A percentile compares a stretch with the other conserved stretches of the same genome.
Conservation (phyloP, 1,140 invertebrate genomes). For the Drosophila littoralis region DNA sequence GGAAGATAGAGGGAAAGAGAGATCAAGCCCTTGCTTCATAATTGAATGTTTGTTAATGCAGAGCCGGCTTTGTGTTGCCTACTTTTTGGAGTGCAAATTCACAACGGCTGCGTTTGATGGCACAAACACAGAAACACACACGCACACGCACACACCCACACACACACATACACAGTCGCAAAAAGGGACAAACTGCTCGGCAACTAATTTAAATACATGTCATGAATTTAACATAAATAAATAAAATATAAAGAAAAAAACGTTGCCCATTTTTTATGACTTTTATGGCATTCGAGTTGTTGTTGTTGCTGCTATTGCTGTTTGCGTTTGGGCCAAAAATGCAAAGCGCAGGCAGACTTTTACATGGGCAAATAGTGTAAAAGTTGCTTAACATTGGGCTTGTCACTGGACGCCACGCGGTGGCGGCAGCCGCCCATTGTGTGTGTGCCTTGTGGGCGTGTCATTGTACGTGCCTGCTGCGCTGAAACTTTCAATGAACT, state of each 20-base stretch:
- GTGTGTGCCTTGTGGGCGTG: slow-evolving; percentile 17
- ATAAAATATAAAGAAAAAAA: slow-evolving; percentile 39
- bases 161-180: slow-evolving; percentile 17
- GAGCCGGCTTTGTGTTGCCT: slow-evolving; percentile 46
- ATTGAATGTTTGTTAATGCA: slow-evolving; percentile 76
- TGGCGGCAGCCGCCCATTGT: no score
- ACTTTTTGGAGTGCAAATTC: slow-evolving; percentile 41
- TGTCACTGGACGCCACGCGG: slow-evolving; percentile 13
- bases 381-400: slow-evolving; percentile 38
- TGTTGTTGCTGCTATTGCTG: slow-evolving; percentile 41
- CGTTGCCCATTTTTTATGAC: slow-evolving; percentile 57
- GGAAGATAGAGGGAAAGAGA: background rate
- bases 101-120: slow-evolving; percentile 47
- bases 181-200: slow-evolving; percentile 60
- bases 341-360: slow-evolving; percentile 53
- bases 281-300: slow-evolving; percentile 34
- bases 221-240: slow-evolving; percentile 79
- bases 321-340: slow-evolving; percentile 53
- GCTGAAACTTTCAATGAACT: slow-evolving; percentile 64
- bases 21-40: slow-evolving; percentile 46
- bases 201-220: slow-evolving; percentile 79
- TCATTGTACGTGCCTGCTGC: slow-evolving; percentile 52
- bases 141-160: no score
- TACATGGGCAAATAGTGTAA: slow-evolving; percentile 70
- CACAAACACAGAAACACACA: slow-evolving; percentile 22